Evolutionary conservation across 2,888 invertebrate species (phyloP), one percentile per base, ranked within the genome.

Genomic region (Notodonta dromedarius): DNA sequence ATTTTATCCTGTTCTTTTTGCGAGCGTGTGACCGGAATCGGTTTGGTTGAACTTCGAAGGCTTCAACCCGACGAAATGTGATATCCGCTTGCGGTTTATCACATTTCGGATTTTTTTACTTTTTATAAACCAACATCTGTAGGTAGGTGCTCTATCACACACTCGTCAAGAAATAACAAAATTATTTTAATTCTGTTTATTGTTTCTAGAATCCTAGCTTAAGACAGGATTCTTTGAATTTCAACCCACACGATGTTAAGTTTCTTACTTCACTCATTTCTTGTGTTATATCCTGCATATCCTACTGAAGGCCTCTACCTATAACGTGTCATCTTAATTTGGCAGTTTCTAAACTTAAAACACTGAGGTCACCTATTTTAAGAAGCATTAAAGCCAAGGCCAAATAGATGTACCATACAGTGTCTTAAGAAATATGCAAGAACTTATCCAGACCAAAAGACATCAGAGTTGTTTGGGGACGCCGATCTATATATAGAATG

Each of bases 401-500:
- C 35, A 13, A 14, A 12, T 1, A 6, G 46, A 4, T 6, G 46
- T n/a, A 5, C 5, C 4, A n/a, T n/a, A 4, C 0, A n/a, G 2
- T 46, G 40, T 56, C 14, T 56, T 46, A 6, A n/a, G 46, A 24
- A 54, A 60, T 53, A 71, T 63, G 39, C 51, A 46, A n/a, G 44
- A 48, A 48, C 67, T n/a, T 67, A 51, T 58, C 63, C 40, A 12
- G 50, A 24, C 62, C 66, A 58, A 65, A 65, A 61, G 57, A 59
- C 62, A 58, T 67, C 65, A 60, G 71, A 24, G 24, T 24, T 63
- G 73, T 76, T 76, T 74, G 65, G 70, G 63, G 73, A 77, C 76
- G 67, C 74, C 60, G 67, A 68, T 83, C 89, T 92, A 91, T 89
- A 88, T 92, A 90, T 91, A 92, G 91, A 88, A 79, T 77, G 77